Evolutionary conservation across 1,140 invertebrate genomes (phyloP).

Genomic region (Micrasema minimum): DNA sequence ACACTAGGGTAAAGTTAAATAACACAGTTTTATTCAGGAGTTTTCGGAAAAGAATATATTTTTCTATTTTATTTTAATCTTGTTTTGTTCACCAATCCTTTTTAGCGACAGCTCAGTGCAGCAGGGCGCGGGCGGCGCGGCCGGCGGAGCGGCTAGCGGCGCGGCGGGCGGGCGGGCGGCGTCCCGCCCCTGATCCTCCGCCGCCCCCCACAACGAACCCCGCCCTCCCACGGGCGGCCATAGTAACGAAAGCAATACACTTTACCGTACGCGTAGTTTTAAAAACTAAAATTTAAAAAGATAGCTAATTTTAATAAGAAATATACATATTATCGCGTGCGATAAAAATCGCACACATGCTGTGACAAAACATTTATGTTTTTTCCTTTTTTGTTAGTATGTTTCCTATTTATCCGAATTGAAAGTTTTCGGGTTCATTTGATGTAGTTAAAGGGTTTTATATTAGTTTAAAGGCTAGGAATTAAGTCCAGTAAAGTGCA

Average conservation of each 20-base stretch:
- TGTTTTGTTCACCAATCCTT: no score
- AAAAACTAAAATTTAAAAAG: slow-evolving; percentile 7
- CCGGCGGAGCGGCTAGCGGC: slow-evolving; percentile 11
- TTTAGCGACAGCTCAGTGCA: slow-evolving; percentile 21
- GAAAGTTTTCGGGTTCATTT: no score
- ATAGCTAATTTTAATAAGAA: slow-evolving; percentile 35
- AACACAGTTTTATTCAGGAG: no score
- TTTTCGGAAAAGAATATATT: no score
- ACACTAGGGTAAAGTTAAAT: no score
- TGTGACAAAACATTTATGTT: slow-evolving; percentile 25
- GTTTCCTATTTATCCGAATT: no score
- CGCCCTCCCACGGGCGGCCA: background rate
- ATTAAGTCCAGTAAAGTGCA: no score
- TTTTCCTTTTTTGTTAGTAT: slow-evolving; percentile 8
- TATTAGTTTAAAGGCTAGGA: no score
- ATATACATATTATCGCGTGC: slow-evolving; percentile 16
- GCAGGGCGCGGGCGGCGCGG: slow-evolving; percentile 21
- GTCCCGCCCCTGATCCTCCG: background rate
- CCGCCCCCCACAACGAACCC: slow-evolving; percentile 1
- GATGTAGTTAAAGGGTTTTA: no score
- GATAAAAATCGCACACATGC: slow-evolving; percentile 14
- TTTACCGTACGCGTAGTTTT: slow-evolving; percentile 21
- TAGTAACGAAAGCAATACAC: slow-evolving; percentile 31
- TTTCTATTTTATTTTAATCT: no score
- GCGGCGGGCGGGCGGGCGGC: background rate